Evolutionary conservation across 2,888 invertebrate species (phyloP).

Genomic region (Euspilapteryx auroguttella): DNA sequence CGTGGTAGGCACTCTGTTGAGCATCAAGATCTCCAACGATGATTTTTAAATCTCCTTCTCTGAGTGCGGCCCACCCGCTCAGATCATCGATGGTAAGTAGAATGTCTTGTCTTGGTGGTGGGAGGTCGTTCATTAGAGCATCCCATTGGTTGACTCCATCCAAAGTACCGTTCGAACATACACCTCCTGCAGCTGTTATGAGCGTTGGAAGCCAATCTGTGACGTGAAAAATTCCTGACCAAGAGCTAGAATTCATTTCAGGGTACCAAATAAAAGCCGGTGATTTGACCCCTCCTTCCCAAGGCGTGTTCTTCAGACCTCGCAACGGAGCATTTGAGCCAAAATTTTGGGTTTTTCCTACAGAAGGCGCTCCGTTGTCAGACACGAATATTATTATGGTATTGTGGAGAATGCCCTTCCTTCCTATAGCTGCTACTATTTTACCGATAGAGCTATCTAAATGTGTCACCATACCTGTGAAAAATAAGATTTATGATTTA

Average conservation of each 20-base stretch:
- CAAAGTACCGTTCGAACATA: conserved; percentile 23
- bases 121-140: conserved; percentile 37
- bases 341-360: conserved; percentile 65
- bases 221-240: conserved; percentile 65
- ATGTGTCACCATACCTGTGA: conserved; percentile 66
- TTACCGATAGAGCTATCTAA: conserved; percentile 79
- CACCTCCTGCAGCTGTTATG: conserved; percentile 24
- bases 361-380: conserved; percentile 79
- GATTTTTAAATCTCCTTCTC: conserved; percentile 24
- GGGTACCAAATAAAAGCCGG: conserved; percentile 66
- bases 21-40: conserved; percentile 17
- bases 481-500: neutral
- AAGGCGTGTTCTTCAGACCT: conserved; percentile 75
- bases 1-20: conserved; percentile 14
- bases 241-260: conserved; percentile 53
- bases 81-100: conserved; percentile 54
- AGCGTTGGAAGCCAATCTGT: conserved; percentile 80
- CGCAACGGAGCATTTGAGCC: conserved; percentile 74
- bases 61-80: conserved; percentile 26
- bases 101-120: conserved; percentile 36
- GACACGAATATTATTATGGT: conserved; percentile 80
- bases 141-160: conserved; percentile 68
- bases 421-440: conserved; percentile 67
- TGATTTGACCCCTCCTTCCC: conserved; percentile 79
- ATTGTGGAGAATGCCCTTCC: conserved; percentile 69